phyloP scores from a whole-genome alignment of 2,113 vertebrate species.

The Microtus montanus region DNA sequence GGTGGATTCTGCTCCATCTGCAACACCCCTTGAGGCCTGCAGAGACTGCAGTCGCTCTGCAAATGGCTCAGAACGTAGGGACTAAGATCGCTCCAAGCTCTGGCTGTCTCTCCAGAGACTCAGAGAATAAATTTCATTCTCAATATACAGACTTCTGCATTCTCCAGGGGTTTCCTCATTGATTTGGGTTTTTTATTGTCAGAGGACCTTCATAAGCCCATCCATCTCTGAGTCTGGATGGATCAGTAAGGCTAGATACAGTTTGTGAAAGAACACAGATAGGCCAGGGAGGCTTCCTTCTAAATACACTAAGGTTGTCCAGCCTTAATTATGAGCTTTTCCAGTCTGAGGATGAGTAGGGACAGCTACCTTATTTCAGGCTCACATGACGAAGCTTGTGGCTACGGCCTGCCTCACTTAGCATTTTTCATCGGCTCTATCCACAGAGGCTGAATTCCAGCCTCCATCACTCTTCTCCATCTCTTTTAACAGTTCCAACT shows the following conservation, averaged over 20 bases:
- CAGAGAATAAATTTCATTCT: neutral
- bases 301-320: fast-evolving
- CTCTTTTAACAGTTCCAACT: neutral
- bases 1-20: neutral
- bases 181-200: neutral
- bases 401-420: fast-evolving
- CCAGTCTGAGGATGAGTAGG: fast-evolving
- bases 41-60: neutral
- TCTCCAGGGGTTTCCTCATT: neutral
- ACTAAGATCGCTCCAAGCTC: neutral
- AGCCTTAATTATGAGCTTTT: fast-evolving
- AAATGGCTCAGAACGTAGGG: fast-evolving
- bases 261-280: too few relatives aligned
- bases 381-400: neutral
- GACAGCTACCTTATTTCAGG: fast-evolving
- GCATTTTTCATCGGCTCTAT: fast-evolving
- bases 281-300: fast-evolving
- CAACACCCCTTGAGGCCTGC: neutral
- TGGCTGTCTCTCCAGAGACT: neutral
- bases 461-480: too few relatives aligned
- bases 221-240: neutral
- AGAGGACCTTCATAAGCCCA: neutral
- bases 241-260: fast-evolving
- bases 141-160: fast-evolving
- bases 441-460: neutral